phyloP scores from a whole-genome alignment of 2,113 vertebrate species.

The Mastomys coucha region DNA sequence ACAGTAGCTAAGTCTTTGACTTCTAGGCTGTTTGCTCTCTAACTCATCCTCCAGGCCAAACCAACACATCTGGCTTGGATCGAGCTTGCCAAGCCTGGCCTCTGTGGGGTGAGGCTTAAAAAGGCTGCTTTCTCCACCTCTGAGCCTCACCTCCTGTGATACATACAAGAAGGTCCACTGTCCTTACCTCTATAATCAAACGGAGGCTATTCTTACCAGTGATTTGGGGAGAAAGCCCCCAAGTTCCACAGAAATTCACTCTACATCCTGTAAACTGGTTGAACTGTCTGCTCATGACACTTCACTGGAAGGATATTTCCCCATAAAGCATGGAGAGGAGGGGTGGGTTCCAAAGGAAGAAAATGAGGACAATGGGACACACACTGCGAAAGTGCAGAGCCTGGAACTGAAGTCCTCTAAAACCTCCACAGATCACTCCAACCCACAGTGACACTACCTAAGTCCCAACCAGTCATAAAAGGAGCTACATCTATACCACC shows the following conservation, averaged over 20 bases:
- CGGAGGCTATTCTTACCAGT: constrained; percentile 34
- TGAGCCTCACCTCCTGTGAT: not conserved
- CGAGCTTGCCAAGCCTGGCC: not conserved
- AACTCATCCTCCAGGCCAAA: not conserved
- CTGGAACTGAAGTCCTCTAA: not conserved
- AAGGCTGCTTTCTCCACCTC: not conserved
- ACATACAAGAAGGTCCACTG: not conserved
- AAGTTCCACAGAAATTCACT: constrained; percentile 52
- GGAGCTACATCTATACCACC: not conserved
- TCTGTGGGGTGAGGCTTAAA: not conserved
- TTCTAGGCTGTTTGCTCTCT: not conserved
- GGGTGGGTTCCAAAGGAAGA: constrained; percentile 52
- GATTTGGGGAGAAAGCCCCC: not conserved
- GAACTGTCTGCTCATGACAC: not conserved
- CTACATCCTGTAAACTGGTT: not conserved
- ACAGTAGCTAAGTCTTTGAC: not conserved
- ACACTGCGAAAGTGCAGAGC: not conserved
- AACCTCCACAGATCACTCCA: not conserved
- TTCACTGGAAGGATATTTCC: constrained; percentile 19
- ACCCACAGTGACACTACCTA: not conserved
- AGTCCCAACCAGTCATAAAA: not conserved
- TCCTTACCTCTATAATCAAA: not conserved
- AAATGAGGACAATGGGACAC: not conserved
- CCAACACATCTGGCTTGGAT: not conserved
- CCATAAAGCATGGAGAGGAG: not conserved